Evolutionary conservation across 2,888 invertebrate genomes (phyloP).

Genomic region (Chymomyza caudatula): DNA sequence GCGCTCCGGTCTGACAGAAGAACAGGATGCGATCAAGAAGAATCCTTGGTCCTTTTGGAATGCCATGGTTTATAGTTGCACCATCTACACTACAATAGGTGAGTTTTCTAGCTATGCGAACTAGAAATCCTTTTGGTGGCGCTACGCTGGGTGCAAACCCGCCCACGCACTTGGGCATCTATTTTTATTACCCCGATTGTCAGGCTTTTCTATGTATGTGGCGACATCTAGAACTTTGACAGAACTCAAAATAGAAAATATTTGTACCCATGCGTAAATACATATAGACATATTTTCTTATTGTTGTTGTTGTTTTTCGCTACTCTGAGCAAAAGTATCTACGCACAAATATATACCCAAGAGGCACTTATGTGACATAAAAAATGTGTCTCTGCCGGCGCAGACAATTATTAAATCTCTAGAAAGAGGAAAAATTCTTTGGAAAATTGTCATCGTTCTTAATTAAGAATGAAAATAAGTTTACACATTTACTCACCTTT

Average conservation of each 20-base stretch:
- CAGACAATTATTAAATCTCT: slow-evolving; percentile 45
- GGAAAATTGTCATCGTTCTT: slow-evolving; percentile 57
- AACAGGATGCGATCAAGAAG: slow-evolving; percentile 72
- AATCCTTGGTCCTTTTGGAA: slow-evolving; percentile 90
- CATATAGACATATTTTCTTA: neutral
- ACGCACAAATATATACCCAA: neutral
- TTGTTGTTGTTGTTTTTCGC: neutral
- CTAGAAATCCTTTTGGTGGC: slow-evolving; percentile 6
- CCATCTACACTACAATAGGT: slow-evolving; percentile 94
- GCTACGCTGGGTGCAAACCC: slow-evolving; percentile 22
- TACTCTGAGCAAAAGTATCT: neutral
- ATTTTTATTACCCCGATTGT: neutral
- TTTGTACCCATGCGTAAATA: slow-evolving; percentile 8
- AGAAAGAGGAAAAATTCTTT: slow-evolving; percentile 35
- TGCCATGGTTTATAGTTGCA: slow-evolving; percentile 91
- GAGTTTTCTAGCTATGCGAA: slow-evolving; percentile 68
- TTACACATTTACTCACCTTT: neutral
- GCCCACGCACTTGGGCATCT: slow-evolving; percentile 20
- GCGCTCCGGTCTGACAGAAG: slow-evolving; percentile 33
- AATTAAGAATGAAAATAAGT: slow-evolving; percentile 25
- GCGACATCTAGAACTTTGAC: slow-evolving; percentile 54
- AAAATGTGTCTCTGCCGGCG: neutral
- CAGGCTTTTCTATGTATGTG: slow-evolving; percentile 24
- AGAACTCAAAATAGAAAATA: slow-evolving; percentile 36
- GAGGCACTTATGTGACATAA: neutral